A percentile compares a stretch with the other conserved stretches of the same genome.
phyloP scores from a whole-genome alignment of 2,113 vertebrate genomes.

The Proterorhinus semilunaris region DNA sequence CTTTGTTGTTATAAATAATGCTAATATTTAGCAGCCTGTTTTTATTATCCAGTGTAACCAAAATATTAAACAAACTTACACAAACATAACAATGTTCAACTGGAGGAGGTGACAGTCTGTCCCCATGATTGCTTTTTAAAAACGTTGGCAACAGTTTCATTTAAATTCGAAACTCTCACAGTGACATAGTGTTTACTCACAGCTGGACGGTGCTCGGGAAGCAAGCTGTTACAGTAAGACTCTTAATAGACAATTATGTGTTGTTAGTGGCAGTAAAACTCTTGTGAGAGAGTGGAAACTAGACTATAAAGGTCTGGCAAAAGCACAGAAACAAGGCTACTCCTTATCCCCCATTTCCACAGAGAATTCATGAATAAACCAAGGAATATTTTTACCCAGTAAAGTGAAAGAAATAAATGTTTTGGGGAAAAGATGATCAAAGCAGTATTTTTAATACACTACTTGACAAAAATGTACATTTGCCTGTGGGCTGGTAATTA shows the following conservation, averaged over 20 bases:
- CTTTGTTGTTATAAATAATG: no score
- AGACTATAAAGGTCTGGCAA: slow-evolving; percentile 59
- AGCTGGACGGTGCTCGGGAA: slow-evolving; percentile 39
- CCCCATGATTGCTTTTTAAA: no score
- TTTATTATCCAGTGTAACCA: no score
- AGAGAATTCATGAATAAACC: slow-evolving; percentile 37
- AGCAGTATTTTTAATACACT: not conserved
- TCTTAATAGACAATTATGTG: slow-evolving; percentile 67
- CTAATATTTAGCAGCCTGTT: no score
- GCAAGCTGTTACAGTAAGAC: slow-evolving; percentile 56
- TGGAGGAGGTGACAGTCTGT: no score
- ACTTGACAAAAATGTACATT: not conserved
- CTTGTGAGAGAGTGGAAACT: slow-evolving; percentile 65
- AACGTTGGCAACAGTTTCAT: not conserved
- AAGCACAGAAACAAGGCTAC: slow-evolving; percentile 43
- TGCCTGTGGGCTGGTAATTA: not conserved
- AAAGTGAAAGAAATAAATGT: not conserved
- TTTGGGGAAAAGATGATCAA: not conserved
- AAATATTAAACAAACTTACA: no score
- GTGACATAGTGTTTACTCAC: slow-evolving; percentile 36
- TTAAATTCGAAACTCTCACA: not conserved
- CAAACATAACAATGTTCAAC: no score
- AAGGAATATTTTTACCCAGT: not conserved
- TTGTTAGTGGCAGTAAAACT: slow-evolving; percentile 63
- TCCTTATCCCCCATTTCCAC: slow-evolving; percentile 40